These are phyloP conservation scores for Cabera pusaria DNA, from an alignment of 2,888 invertebrate species.

Conservation along the genomic window DNA sequence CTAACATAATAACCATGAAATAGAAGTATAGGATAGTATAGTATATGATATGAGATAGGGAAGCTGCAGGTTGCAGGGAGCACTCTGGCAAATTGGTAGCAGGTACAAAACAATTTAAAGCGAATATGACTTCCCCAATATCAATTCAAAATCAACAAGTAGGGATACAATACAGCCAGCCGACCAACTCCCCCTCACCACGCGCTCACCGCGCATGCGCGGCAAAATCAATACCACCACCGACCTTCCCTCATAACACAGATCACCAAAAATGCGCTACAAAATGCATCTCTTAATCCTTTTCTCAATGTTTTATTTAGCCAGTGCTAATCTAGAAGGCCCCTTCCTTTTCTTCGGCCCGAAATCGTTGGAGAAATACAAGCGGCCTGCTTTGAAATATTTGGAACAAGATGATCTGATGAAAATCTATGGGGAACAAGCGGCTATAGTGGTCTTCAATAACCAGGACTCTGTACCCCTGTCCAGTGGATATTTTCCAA, in stretches of 20 bases:
- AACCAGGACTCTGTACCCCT: conserved; percentile 82
- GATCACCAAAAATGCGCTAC: conserved; percentile 23
- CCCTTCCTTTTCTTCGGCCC: conserved; percentile 85
- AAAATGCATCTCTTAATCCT: conserved; percentile 32
- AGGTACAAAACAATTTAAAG: too few species aligned
- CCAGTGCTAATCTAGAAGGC: conserved; percentile 78
- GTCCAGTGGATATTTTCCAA: conserved; percentile 79
- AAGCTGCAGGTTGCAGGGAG: too few species aligned
- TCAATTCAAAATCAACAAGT: neutral
- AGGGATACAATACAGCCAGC: neutral
- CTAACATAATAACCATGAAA: too few species aligned
- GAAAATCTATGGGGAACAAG: conserved; percentile 81
- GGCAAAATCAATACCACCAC: conserved; percentile 29
- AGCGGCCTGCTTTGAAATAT: conserved; percentile 76
- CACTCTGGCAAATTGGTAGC: too few species aligned
- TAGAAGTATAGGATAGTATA: too few species aligned
- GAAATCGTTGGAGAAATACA: conserved; percentile 69
- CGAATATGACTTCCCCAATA: too few species aligned
- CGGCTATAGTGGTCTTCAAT: conserved; percentile 84
- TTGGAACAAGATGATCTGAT: conserved; percentile 81
- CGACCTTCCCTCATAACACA: too few species aligned
- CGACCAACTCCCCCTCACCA: neutral
- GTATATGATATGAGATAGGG: too few species aligned
- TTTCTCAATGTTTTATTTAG: conserved; percentile 34
- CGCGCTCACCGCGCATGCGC: conserved; percentile 27